Base-by-base conservation (phyloP, 2,797 vertebrate genomes). In the Alosa sapidissima region DNA sequence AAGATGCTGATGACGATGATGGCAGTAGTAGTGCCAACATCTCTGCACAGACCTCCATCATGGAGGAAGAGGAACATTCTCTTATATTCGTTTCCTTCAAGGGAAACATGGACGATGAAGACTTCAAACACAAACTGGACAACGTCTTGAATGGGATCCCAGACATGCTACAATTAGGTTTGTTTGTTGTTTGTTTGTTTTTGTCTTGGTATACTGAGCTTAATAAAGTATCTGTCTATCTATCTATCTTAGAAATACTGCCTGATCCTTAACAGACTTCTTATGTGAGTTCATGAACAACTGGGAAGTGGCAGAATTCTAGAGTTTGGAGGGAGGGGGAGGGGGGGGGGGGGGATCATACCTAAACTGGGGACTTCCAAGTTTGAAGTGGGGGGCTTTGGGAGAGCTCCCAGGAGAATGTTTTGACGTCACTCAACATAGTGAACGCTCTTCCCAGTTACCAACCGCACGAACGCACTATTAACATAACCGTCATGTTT, bases 61-160 rank as follows among this genome's bases (percentile, higher is more conserved):
- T 14, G 84, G 84, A 24, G 87, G 86, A 90, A 89, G 91, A 92
- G 90, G 92, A 93, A 85, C 93, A 96, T 91, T 97, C 96, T 84
- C 99, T 94, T 0, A 97, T 99, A 87, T 99, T 98, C 91, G 93
- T 99, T 86, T 96, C 98, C 88, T 99, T 99, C 92, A 96, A 96
- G 93, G 98, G 98, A 89, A 97, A 97, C 92, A 96, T 99, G 93
- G 94, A 95, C 45, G 98, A 99, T 92, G 95, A 93, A 86, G 97
- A 99, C 92, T 98, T 99, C 88, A 93, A 94, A 88, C 93, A 96
- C 90, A 99, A 99, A 91, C 96, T 99, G 81, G 94, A 96, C 84
- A 91, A 86, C 82, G 93, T 99, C 91, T 91, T 99, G 89, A 94
- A 95, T 87, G 96, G 95, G 89, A 97, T 99, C 90, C 96, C 97